Evolutionary conservation across 2,797 vertebrate species (phyloP), one percentile per base, ranked within the genome.

Genomic region (Enteromius viviparus): DNA sequence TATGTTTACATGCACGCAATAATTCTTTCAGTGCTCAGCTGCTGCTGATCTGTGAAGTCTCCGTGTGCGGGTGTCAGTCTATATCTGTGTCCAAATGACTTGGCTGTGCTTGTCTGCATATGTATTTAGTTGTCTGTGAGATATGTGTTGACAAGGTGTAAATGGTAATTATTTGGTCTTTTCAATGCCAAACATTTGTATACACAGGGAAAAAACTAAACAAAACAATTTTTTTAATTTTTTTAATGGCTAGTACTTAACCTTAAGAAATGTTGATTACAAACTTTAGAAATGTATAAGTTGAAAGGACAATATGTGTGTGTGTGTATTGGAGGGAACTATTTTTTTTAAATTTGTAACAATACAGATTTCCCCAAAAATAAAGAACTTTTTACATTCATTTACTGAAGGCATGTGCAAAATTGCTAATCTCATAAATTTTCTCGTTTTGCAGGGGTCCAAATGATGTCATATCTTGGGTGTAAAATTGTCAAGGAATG

Each of bases 21-120:
- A 81, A 26, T 70, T 83, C 65, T 42, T 55, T 77, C 37, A 45
- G 19, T 49, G 23, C 74, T 69, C 29, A 42, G 70, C 32, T 37
- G n/a, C 37, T 65, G n/a, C 62, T 82, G 71, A 82, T 68, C 72
- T 83, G 74, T 81, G 64, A 78, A 60, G 23, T 76, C 26, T 85
- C 15, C 40, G 29, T 81, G 71, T 71, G 51, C 11, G 42, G 42
- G 77, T 53, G 42, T 85, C 49, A 69, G 45, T 77, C 34, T 68
- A 12, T 78, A 68, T 47, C 69, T 74, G 47, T 62, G 65, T 79
- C 51, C 29, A 66, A 6, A 40, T 51, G 42, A 66, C n/a, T 64
- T 64, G 26, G 60, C 60, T 32, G 12, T 62, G 58, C 58, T 29
- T 55, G n/a, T 64, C 23, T 55, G 65, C 7, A 32, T 40, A 23